A percentile compares a stretch with the other conserved stretches of the same genome.
phyloP scores from a whole-genome alignment of 2,113 vertebrate genomes.

The Percina caprodes region DNA sequence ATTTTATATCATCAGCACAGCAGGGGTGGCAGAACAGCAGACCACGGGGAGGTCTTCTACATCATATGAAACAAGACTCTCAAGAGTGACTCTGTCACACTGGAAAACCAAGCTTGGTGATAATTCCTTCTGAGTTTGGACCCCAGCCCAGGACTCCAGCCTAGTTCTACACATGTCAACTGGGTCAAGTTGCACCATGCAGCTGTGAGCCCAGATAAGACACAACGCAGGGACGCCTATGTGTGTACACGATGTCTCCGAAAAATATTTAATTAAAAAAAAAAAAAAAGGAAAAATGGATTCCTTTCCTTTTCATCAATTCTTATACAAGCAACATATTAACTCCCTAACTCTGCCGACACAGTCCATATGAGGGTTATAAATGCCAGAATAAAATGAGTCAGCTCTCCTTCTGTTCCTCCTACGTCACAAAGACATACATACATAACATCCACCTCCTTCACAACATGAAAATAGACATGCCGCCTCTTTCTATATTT shows the following conservation, averaged over 20 bases:
- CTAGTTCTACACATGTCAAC: conserved; percentile 61
- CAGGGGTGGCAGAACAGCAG: conserved; percentile 52
- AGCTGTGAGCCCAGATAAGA: conserved; percentile 30
- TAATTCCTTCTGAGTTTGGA: conserved; percentile 67
- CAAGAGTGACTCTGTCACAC: conserved; percentile 48
- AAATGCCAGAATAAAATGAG: conserved; percentile 74
- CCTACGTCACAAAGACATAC: conserved; percentile 74
- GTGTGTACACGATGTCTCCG: background rate
- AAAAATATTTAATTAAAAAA: background rate
- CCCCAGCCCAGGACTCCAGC: conserved; percentile 55
- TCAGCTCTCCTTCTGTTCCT: conserved; percentile 77
- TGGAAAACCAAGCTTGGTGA: conserved; percentile 64
- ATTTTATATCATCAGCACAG: conserved; percentile 66
- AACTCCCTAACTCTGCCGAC: conserved; percentile 45
- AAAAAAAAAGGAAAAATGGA: conserved; percentile 14
- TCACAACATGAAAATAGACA: conserved; percentile 76
- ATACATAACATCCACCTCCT: conserved; percentile 69
- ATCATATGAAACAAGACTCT: conserved; percentile 68
- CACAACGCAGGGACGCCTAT: conserved; percentile 29
- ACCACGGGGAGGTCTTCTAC: conserved; percentile 48
- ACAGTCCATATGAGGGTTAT: conserved; percentile 74
- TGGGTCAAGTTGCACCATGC: conserved; percentile 61
- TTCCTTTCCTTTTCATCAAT: conserved; percentile 34
- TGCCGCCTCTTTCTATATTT: conserved; percentile 45
- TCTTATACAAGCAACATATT: conserved; percentile 49